Conservation (phyloP, 2,797 vertebrate species). For the Psittacula echo region DNA sequence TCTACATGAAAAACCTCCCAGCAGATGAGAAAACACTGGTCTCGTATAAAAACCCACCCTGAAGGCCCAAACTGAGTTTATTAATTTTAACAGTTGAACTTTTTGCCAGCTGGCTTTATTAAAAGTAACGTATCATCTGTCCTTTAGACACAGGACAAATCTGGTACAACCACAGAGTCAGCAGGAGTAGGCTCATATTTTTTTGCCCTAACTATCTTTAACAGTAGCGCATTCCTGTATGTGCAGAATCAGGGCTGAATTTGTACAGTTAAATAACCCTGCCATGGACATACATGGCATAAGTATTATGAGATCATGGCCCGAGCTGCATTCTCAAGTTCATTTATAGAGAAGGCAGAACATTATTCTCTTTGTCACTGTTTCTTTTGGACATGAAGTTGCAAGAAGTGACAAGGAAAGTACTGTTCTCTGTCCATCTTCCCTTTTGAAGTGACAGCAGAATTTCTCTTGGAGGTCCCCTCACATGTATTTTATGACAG, state of each 20-base stretch:
- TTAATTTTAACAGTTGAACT: background rate
- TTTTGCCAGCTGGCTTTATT: background rate
- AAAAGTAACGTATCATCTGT: background rate
- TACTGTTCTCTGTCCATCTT: background rate
- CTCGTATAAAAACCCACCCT: background rate
- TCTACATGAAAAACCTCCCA: background rate
- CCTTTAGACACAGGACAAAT: background rate
- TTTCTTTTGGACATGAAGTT: background rate
- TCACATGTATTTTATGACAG: background rate
- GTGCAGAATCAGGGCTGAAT: background rate
- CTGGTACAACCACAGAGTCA: background rate
- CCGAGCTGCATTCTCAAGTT: background rate
- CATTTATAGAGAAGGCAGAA: background rate
- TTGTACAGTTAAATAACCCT: background rate
- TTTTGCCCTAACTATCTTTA: background rate
- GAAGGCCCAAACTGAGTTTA: background rate
- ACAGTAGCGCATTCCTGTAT: background rate
- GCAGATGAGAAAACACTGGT: background rate
- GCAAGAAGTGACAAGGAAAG: background rate
- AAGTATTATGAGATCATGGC: background rate
- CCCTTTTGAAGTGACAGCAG: background rate
- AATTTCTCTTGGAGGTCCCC: background rate
- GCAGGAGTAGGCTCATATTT: background rate
- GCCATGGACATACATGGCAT: background rate
- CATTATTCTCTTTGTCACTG: rapidly evolving